These are phyloP conservation scores for Rhagoletis zephyria DNA, from an alignment of 1,140 invertebrate genomes.

Conservation along the genomic window DNA sequence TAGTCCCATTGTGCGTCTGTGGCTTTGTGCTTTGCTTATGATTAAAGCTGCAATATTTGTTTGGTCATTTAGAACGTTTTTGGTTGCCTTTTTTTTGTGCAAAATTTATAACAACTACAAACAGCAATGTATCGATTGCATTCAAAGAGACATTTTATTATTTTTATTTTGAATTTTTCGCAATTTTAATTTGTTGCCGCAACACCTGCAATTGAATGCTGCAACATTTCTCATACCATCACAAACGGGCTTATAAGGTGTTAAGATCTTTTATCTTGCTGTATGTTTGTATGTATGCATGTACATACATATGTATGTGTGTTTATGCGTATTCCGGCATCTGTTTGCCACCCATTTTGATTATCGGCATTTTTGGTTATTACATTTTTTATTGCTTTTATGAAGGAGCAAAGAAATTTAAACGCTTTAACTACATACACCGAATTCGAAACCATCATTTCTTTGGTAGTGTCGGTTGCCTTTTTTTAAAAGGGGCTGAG, in stretches of 20 bases:
- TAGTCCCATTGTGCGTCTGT: neutral
- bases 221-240: conserved; percentile 5
- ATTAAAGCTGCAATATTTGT: neutral
- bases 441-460: neutral
- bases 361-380: conserved; percentile 19
- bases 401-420: neutral
- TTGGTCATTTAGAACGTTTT: conserved; percentile 31
- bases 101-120: neutral
- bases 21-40: neutral
- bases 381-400: conserved; percentile 35
- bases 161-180: neutral
- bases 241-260: neutral
- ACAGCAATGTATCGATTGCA: neutral
- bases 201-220: conserved; percentile 38
- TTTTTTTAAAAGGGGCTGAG: conserved; percentile 33
- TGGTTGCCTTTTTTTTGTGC: neutral
- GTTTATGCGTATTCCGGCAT: neutral
- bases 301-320: neutral
- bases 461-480: neutral
- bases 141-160: neutral
- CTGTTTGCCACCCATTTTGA: conserved; percentile 46
- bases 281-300: no score
- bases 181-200: conserved; percentile 17
- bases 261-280: neutral
- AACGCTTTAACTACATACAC: neutral